phyloP scores from a whole-genome alignment of 2,113 vertebrate genomes.

The Nerophis ophidion region DNA sequence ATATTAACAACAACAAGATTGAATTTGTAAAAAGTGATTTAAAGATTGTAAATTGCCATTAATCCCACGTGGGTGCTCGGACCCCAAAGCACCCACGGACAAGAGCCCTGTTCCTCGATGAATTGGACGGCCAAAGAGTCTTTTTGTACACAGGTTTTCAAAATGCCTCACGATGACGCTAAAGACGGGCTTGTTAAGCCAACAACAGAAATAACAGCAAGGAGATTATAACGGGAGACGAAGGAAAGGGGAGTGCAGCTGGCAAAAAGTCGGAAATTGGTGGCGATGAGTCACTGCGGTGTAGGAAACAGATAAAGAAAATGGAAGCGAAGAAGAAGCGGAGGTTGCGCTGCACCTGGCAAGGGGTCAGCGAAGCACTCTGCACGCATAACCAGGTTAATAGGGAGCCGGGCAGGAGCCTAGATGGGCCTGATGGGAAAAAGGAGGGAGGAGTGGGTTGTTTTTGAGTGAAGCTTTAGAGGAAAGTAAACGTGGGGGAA shows the following conservation, averaged over 20 bases:
- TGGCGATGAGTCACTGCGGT: not conserved
- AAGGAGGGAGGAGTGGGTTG: conserved; percentile 14
- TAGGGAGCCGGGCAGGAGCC: conserved; percentile 17
- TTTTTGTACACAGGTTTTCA: no score
- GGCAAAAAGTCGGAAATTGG: not conserved
- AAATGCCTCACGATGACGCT: no score
- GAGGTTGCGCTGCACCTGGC: conserved; percentile 35
- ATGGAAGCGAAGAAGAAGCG: not conserved
- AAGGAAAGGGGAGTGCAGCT: not conserved
- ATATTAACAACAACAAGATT: no score
- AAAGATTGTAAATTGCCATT: no score
- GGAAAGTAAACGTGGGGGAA: conserved; percentile 33
- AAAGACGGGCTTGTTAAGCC: not conserved
- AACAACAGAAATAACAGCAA: conserved; percentile 1
- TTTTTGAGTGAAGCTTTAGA: conserved; percentile 39
- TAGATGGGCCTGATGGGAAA: conserved; percentile 26
- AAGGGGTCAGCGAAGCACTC: conserved; percentile 55
- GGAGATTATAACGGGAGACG: not conserved
- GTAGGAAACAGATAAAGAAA: not conserved
- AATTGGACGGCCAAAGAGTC: no score
- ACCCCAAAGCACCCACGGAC: no score
- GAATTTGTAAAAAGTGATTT: no score
- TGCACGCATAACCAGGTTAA: conserved; percentile 58
- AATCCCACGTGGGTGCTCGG: no score
- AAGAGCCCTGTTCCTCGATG: no score